Percentiles rank a stretch among this genome's conserved stretches.
Conservation (phyloP, 2,113 vertebrate genomes). For the Alexandromys fortis region DNA sequence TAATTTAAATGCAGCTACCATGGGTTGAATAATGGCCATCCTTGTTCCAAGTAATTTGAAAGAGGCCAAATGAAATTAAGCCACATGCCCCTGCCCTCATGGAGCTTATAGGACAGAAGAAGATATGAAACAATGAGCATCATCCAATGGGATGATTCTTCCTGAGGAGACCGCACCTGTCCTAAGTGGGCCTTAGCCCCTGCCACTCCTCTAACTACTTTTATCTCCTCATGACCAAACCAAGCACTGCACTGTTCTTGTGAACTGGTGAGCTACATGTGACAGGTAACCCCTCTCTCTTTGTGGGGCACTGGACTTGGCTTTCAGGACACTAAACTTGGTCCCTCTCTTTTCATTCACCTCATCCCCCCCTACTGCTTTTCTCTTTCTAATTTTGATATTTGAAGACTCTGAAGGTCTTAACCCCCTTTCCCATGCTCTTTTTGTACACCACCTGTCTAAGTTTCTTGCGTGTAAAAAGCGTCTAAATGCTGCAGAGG, state of each 20-base stretch:
- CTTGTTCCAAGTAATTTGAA: background rate
- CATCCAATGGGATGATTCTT: conserved; percentile 1
- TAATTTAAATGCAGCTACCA: conserved; percentile 37
- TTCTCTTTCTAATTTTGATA: conserved; percentile 8
- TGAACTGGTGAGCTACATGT: background rate
- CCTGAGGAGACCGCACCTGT: background rate
- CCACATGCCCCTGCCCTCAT: background rate
- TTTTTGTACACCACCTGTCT: background rate
- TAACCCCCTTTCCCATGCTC: background rate
- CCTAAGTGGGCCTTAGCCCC: background rate
- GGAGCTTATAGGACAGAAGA: background rate
- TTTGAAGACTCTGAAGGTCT: background rate
- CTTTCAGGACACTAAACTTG: conserved; percentile 24
- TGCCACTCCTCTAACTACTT: background rate
- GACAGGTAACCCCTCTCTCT: background rate
- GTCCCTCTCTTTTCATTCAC: background rate
- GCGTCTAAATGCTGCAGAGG: background rate
- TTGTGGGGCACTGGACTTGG: background rate
- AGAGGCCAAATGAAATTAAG: conserved; percentile 13
- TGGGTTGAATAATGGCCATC: background rate
- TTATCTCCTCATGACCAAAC: background rate
- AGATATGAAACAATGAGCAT: background rate
- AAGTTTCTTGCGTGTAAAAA: background rate
- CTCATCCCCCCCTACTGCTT: background rate
- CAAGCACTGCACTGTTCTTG: background rate